Base-by-base conservation (phyloP, 2,113 vertebrate species). In the Sorex araneus region DNA sequence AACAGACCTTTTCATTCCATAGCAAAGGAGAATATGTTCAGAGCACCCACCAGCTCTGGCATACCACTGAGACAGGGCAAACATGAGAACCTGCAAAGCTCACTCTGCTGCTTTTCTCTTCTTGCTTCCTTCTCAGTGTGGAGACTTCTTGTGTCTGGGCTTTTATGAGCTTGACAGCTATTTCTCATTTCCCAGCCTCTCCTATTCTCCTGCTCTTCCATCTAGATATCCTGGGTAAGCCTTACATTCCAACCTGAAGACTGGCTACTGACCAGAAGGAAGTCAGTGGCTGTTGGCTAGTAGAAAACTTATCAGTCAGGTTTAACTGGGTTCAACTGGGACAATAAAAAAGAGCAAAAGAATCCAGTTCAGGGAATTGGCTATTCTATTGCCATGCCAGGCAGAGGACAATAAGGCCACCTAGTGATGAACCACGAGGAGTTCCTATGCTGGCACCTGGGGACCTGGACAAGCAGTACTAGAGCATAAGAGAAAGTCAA, bases 321-420 rank as follows among this genome's bases (percentile, higher is more conserved):
- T 90, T 64, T 27, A 85, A 71, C 19, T 15, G 25, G 50, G 47
- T 88, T 57, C 23, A 88, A 75, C 15, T 28, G 18, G n/a, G 66
- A 77, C 47, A 85, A 76, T 18, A 86, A 36, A 90, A 85, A 94
- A 54, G 57, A 89, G 70, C 74, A 45, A 90, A 79, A 50, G 36
- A 90, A 95, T 84, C 79, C 45, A 57, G n/a, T 69, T 19, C 28
- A 54, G 18, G 28, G 30, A 64, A 60, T 27, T 93, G 67, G 71
- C 90, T 84, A 57, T 16, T 57, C 8, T 30, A 15, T 47, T 60
- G 64, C 28, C 73, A 28, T 11, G 3, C 36, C 75, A 79, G 76
- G 66, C 18, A 30, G 12, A 80, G 40, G 66, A 57, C 81, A 79
- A 34, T 25, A 36, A 82, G 47, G 64, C 60, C 36, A 79, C 12